Base-by-base conservation (phyloP, 2,888 invertebrate genomes). In the Acronicta alni region DNA sequence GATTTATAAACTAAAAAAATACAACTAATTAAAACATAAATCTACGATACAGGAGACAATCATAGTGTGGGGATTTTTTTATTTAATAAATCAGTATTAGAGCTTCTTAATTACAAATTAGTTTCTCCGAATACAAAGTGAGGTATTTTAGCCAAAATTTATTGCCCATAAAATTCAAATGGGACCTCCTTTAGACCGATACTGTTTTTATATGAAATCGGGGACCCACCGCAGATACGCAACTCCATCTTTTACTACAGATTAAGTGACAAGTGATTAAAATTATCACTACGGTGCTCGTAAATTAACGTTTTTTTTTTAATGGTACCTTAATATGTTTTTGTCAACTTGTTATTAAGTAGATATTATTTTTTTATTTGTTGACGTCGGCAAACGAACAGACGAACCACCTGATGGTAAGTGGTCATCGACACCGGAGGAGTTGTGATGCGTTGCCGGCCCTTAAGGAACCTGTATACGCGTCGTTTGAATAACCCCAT, bases 181-280 rank as follows among this genome's bases (percentile, higher is more conserved):
- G 35, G 42, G 37, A 43, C 15, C 39, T 56, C n/a, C n/a, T 72
- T 48, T 17, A 5, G 32, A 17, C 17, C 43, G 53, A 45, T 26
- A 45, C 48, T 17, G 42, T 49, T 60, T 63, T 45, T 39, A 49
- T 15, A 43, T 44, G 8, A 45, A 38, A 23, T 46, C 41, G 23
- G 20, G 20, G 75, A 77, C 75, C 73, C 52, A 67, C 77, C 77
- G 48, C 67, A 26, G 63, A 61, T 65, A 67, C 61, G 58, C 60
- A 30, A 52, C 60, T 54, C 48, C 26, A 20, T 20, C n/a, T 61
- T 71, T 68, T 44, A 72, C 48, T 43, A 38, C 61, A 61, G 46
- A 71, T 64, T 75, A 71, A 66, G 68, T 74, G 71, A 65, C 67
- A 72, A 58, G 47, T 47, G 17, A 54, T 61, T 63, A 65, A 60